phyloP scores from a whole-genome alignment of 92 coral and sea anemone genomes.

The Porites evermanni region DNA sequence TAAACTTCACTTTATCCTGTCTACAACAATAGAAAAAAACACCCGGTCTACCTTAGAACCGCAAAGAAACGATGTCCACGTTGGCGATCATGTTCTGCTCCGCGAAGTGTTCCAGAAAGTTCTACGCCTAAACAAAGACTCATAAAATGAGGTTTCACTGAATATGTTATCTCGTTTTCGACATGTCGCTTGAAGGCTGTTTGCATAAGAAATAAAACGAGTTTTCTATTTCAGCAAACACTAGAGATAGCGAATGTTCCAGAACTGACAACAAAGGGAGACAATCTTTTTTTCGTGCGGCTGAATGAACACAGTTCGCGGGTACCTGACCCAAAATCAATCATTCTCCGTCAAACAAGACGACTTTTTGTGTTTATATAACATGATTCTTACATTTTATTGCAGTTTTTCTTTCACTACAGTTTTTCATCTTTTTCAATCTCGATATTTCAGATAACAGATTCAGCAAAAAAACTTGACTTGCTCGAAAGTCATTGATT shows the following conservation, averaged over 20 bases:
- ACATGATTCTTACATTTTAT: too few species aligned
- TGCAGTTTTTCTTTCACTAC: neutral
- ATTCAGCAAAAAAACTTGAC: neutral
- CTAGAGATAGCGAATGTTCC: constrained; percentile 24
- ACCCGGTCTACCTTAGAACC: too few species aligned
- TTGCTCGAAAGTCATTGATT: neutral
- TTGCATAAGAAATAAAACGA: constrained; percentile 42
- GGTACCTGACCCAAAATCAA: neutral
- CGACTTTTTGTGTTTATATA: too few species aligned
- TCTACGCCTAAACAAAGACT: constrained; percentile 37
- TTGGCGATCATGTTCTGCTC: constrained; percentile 16
- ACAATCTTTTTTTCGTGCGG: neutral
- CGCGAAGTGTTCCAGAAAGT: constrained; percentile 38
- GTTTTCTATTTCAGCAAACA: constrained; percentile 36
- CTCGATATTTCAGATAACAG: neutral
- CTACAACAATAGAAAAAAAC: neutral
- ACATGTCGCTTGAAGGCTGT: constrained; percentile 19
- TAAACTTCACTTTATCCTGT: neutral
- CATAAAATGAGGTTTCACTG: constrained; percentile 23
- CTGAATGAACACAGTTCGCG: neutral
- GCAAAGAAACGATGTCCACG: neutral
- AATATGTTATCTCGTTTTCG: constrained; percentile 40
- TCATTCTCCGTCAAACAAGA: neutral
- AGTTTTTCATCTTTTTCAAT: neutral
- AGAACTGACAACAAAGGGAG: neutral